A percentile compares a stretch with the other conserved stretches of the same genome.
phyloP scores from a whole-genome alignment of 2,888 invertebrate species.

The Erebia aethiops region DNA sequence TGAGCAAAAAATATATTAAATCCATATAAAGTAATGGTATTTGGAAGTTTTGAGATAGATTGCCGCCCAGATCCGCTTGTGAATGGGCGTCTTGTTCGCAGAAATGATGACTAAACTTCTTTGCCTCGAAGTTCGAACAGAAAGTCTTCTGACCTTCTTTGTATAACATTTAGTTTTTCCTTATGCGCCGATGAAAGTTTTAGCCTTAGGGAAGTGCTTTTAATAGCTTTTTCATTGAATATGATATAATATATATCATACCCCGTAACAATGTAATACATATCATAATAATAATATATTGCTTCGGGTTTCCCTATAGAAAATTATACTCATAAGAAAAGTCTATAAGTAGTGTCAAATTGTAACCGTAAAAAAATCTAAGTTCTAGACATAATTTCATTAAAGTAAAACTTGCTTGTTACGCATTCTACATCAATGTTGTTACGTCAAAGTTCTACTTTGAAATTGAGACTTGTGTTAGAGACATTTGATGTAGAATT shows the following conservation, averaged over 20 bases:
- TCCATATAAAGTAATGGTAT: conserved; percentile 37
- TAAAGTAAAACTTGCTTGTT: too few species aligned
- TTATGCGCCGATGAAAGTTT: conserved; percentile 21
- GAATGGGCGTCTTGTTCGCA: conserved; percentile 57
- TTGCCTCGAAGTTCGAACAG: conserved; percentile 23
- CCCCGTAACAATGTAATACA: too few species aligned
- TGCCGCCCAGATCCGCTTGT: conserved; percentile 57
- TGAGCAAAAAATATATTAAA: conserved; percentile 26
- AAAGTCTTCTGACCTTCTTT: conserved; percentile 42
- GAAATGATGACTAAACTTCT: conserved; percentile 52
- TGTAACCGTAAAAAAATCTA: too few species aligned
- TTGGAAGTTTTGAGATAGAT: conserved; percentile 30
- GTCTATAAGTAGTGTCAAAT: too few species aligned
- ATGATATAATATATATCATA: background rate
- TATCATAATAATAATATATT: too few species aligned
- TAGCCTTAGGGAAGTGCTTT: background rate
- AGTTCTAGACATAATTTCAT: too few species aligned
- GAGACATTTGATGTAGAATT: too few species aligned
- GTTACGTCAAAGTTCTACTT: too few species aligned
- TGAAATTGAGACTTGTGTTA: too few species aligned
- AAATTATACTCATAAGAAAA: too few species aligned
- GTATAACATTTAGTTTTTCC: conserved; percentile 25
- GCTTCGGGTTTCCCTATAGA: too few species aligned
- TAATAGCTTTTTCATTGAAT: background rate
- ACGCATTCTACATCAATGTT: too few species aligned